phyloP scores from a whole-genome alignment of 2,888 invertebrate species.

The Empis stercorea region DNA sequence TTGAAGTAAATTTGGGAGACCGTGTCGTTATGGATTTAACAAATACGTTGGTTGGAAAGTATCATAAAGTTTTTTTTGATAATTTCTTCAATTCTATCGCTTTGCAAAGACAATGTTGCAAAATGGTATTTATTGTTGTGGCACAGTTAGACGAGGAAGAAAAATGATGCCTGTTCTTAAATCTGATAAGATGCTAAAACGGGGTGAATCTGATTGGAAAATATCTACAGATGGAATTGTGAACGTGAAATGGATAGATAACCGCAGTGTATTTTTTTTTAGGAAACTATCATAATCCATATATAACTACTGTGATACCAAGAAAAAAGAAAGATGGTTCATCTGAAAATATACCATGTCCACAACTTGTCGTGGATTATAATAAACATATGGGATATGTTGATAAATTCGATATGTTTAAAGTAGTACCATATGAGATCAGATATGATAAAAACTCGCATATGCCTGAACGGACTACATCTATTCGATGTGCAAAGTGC shows the following conservation, averaged over 20 bases:
- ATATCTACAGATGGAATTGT: constrained; percentile 4
- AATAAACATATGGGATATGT: constrained; percentile 7
- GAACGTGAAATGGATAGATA: constrained; percentile 7
- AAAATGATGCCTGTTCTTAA: constrained; percentile 2
- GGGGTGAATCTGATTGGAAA: constrained; percentile 4
- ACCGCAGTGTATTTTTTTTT: not conserved
- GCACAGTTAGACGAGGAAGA: constrained; percentile 4
- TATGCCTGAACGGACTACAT: not conserved
- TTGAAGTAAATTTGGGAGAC: too few species aligned
- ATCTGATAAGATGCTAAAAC: constrained; percentile 1
- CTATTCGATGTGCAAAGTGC: not conserved
- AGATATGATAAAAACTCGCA: not conserved
- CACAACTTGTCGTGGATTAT: constrained; percentile 2
- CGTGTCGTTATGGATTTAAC: constrained; percentile 2
- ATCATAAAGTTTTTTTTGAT: constrained; percentile 4
- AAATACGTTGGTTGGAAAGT: constrained; percentile 1
- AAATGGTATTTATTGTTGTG: constrained; percentile 6
- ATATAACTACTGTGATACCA: not conserved
- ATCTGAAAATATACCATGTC: not conserved
- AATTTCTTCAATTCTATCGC: constrained; percentile 5
- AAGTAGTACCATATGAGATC: not conserved
- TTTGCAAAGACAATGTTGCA: constrained; percentile 3
- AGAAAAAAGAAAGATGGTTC: constrained; percentile 4
- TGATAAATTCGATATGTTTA: constrained; percentile 6
- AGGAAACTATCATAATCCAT: constrained; percentile 1